These are phyloP conservation scores for Hippasteria phrygiana DNA, from an alignment of 53 echinoderm and acorn worm species.

Conservation along the genomic window DNA sequence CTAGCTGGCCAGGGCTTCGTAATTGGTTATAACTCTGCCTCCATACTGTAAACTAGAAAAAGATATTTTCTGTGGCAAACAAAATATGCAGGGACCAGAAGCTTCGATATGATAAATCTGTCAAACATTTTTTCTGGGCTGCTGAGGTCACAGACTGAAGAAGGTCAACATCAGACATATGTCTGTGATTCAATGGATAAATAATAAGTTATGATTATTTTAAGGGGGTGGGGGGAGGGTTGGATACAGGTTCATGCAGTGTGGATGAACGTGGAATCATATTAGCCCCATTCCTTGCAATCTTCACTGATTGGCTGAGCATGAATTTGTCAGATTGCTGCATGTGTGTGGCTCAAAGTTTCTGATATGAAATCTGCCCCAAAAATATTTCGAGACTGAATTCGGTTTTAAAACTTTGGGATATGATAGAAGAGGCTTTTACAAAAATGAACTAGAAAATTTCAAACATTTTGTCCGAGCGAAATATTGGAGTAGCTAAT, in stretches of 20 bases:
- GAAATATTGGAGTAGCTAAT: too few relatives aligned
- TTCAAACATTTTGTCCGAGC: too few relatives aligned
- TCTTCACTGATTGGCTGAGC: too few relatives aligned
- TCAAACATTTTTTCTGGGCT: background rate
- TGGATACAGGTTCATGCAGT: too few relatives aligned
- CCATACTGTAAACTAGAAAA: background rate
- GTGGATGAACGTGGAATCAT: background rate
- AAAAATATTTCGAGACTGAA: too few relatives aligned
- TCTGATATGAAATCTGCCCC: too few relatives aligned
- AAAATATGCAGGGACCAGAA: background rate
- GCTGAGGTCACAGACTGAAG: background rate
- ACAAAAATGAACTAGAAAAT: too few relatives aligned
- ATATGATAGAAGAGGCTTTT: too few relatives aligned
- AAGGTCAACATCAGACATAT: conserved; percentile 13
- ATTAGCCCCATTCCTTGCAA: background rate
- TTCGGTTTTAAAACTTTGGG: too few relatives aligned
- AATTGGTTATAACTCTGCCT: conserved; percentile 5
- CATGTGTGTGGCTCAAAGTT: too few relatives aligned
- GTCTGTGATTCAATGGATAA: conserved; percentile 1
- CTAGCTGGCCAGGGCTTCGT: background rate
- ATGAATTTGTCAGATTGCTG: too few relatives aligned
- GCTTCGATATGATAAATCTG: conserved; percentile 16
- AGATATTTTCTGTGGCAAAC: background rate
- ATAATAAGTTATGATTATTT: background rate
- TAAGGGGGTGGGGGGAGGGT: background rate